These are phyloP conservation scores for Himalopsyche anomala DNA, from an alignment of 2,888 invertebrate species.

Conservation along the genomic window DNA sequence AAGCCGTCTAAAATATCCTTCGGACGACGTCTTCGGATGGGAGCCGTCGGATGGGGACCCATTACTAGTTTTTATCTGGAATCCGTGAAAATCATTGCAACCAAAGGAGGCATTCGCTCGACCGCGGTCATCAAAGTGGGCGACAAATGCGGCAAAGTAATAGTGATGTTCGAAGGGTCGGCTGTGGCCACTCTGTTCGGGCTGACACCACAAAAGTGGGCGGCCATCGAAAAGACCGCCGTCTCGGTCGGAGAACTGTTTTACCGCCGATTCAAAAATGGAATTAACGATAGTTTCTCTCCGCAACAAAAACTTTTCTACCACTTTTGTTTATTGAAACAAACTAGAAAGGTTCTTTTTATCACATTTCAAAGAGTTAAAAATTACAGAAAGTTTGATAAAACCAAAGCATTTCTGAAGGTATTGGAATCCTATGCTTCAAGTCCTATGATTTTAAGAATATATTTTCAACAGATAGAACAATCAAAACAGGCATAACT, in stretches of 20 bases:
- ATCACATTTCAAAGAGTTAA: constrained; percentile 70
- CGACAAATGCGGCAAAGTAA: constrained; percentile 72
- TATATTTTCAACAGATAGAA: constrained; percentile 35
- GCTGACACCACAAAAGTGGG: constrained; percentile 71
- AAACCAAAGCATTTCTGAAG: constrained; percentile 71
- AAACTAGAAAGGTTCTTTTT: constrained; percentile 70
- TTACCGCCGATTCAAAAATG: constrained; percentile 74
- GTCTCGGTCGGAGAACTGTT: constrained; percentile 71
- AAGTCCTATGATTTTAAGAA: constrained; percentile 46
- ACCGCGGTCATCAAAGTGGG: constrained; percentile 71
- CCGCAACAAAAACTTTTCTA: constrained; percentile 74
- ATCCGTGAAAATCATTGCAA: constrained; percentile 73
- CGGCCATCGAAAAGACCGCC: constrained; percentile 71
- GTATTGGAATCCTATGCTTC: constrained; percentile 66
- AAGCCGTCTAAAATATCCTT: constrained; percentile 54
- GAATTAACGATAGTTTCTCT: constrained; percentile 70
- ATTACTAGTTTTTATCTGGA: constrained; percentile 73
- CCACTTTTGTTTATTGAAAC: constrained; percentile 72
- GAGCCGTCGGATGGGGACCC: constrained; percentile 70
- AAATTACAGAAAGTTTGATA: constrained; percentile 72
- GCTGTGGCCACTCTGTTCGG: constrained; percentile 72
- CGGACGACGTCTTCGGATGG: constrained; percentile 56
- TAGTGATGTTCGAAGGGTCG: constrained; percentile 71
- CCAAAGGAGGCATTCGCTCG: constrained; percentile 68
- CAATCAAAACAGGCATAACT: background rate